These are phyloP conservation scores for Periphyllus acericola DNA, from an alignment of 2,888 invertebrate genomes.

Conservation along the genomic window DNA sequence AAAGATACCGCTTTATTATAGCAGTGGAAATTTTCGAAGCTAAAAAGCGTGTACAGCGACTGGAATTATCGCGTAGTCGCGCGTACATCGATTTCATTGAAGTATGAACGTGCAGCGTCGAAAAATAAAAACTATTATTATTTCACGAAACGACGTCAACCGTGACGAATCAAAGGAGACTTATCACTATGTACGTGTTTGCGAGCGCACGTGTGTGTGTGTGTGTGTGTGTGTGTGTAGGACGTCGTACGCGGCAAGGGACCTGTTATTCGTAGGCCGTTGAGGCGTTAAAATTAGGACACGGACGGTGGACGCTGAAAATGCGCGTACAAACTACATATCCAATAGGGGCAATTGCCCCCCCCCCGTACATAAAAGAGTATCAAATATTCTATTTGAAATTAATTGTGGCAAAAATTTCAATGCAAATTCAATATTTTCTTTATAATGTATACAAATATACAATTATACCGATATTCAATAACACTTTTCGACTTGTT, in stretches of 20 bases:
- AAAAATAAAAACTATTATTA: background rate
- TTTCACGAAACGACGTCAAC: slow-evolving; percentile 36
- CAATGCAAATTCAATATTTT: too few species aligned
- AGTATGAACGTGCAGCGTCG: background rate
- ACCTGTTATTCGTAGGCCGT: background rate
- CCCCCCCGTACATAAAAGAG: too few species aligned
- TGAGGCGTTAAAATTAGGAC: slow-evolving; percentile 47
- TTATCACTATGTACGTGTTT: background rate
- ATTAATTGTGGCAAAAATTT: too few species aligned
- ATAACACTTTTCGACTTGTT: too few species aligned
- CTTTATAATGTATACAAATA: too few species aligned
- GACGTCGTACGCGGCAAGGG: background rate
- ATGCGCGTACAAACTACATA: too few species aligned
- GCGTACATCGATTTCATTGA: background rate
- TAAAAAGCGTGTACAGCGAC: background rate
- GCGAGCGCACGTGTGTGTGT: too few species aligned
- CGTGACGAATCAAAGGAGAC: slow-evolving; percentile 43
- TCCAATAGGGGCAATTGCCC: too few species aligned
- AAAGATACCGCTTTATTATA: background rate
- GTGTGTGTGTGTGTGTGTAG: background rate
- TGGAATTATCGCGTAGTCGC: background rate
- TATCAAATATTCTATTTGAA: too few species aligned
- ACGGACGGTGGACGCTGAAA: background rate
- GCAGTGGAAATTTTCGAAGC: background rate
- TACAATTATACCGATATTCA: too few species aligned